Evolutionary conservation across 2,888 invertebrate genomes (phyloP).

Genomic region (Caenorhabditis drosophilae): DNA sequence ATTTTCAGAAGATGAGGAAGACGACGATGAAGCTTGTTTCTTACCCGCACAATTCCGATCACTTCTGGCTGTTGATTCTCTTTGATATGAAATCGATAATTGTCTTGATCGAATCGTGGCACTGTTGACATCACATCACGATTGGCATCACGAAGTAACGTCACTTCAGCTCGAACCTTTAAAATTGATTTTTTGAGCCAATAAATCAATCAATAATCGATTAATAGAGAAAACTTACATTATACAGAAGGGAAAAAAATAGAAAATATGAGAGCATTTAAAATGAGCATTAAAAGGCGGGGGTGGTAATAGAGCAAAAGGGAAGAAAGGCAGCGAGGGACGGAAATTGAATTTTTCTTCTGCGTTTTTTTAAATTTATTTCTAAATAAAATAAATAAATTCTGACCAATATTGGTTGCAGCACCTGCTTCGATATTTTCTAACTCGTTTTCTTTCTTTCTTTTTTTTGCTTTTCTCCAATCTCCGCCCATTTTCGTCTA

Average conservation of each 20-base stretch:
- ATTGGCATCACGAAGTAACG: constrained; percentile 40
- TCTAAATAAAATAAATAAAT: no score
- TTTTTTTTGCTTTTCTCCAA: not conserved
- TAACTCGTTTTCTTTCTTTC: not conserved
- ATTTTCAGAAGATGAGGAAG: not conserved
- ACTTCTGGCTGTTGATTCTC: constrained; percentile 46
- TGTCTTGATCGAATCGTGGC: constrained; percentile 45
- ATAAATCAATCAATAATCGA: not conserved
- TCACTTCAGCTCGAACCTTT: constrained; percentile 44
- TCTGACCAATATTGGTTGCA: no score
- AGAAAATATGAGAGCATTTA: not conserved
- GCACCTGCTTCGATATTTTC: not conserved
- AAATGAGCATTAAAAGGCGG: not conserved
- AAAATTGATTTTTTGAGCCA: not conserved
- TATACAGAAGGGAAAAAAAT: not conserved
- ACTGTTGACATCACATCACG: constrained; percentile 20
- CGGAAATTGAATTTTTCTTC: no score
- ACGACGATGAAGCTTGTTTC: no score
- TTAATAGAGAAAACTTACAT: no score
- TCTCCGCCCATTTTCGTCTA: not conserved
- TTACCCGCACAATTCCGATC: constrained; percentile 42
- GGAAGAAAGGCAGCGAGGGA: no score
- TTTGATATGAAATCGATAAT: constrained; percentile 34
- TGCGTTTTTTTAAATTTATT: no score
- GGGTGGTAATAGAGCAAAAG: no score